Conservation (phyloP, 2,797 vertebrate genomes). For the Cheirogaleus major region DNA sequence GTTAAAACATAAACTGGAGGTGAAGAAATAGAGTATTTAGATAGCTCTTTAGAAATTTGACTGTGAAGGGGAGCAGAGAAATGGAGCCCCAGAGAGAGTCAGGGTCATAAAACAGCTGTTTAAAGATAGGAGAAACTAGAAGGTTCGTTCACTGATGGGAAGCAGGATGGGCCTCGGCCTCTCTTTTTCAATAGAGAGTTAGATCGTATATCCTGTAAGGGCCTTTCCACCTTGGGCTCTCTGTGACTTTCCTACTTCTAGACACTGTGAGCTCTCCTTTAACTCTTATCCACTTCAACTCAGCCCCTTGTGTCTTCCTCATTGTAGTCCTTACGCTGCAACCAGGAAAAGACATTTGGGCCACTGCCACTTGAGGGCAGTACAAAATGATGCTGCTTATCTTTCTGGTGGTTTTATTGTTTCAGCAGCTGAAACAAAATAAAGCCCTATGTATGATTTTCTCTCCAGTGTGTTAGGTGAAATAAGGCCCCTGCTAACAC, state of each 20-base stretch:
- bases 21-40: neutral
- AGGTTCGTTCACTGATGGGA: neutral
- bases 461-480: neutral
- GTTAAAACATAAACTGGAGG: neutral
- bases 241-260: neutral
- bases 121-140: neutral
- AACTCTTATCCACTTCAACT: neutral
- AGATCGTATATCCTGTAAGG: neutral
- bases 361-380: slow-evolving; percentile 75
- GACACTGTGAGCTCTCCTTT: neutral
- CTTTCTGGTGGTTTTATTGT: slow-evolving; percentile 30
- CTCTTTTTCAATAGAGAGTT: neutral
- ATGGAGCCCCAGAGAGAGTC: neutral
- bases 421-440: slow-evolving; percentile 43
- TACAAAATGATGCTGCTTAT: slow-evolving; percentile 7
- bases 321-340: slow-evolving; percentile 27
- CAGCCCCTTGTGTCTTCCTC: neutral
- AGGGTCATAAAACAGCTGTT: neutral
- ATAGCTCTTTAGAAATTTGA: slow-evolving; percentile 10
- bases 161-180: neutral
- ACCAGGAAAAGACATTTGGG: neutral
- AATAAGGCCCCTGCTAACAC: neutral
- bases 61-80: neutral
- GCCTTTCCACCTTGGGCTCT: neutral
- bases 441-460: slow-evolving; percentile 48